Conservation (phyloP, 1,140 invertebrate species). For the Odontomachus brunneus region DNA sequence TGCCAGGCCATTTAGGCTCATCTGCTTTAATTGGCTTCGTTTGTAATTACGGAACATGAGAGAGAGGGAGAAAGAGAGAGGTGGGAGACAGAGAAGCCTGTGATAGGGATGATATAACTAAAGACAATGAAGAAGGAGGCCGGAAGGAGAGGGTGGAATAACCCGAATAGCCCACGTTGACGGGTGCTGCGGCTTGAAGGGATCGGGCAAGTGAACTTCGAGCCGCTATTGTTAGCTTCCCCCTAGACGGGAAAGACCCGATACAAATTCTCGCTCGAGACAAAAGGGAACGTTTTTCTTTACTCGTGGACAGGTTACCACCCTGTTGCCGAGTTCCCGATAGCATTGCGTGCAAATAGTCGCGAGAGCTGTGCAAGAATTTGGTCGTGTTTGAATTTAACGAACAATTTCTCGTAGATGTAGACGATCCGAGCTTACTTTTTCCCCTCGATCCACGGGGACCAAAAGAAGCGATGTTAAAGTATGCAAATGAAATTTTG, state of each 20-base stretch:
- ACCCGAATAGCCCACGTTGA: constrained; percentile 52
- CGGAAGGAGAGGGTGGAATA: constrained; percentile 21
- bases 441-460: too few relatives aligned
- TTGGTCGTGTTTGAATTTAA: not conserved
- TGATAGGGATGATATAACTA: constrained; percentile 6
- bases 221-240: constrained; percentile 54
- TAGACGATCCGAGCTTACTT: too few relatives aligned
- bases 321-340: not conserved
- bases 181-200: constrained; percentile 46
- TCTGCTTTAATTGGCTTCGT: constrained; percentile 72
- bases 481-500: not conserved
- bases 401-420: too few relatives aligned
- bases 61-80: too few relatives aligned
- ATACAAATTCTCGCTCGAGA: constrained; percentile 55
- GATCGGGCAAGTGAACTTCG: constrained; percentile 62
- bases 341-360: not conserved
- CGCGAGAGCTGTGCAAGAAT: not conserved
- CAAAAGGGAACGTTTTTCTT: constrained; percentile 53
- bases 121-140: constrained; percentile 64
- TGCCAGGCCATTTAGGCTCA: constrained; percentile 68
- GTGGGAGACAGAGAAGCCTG: too few relatives aligned
- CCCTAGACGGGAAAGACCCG: constrained; percentile 32
- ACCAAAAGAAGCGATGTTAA: not conserved
- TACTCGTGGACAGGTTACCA: not conserved
- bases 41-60: constrained; percentile 65